These are phyloP conservation scores for Cremastinae sp. DNA, from an alignment of 2,888 invertebrate genomes.

Conservation along the genomic window DNA sequence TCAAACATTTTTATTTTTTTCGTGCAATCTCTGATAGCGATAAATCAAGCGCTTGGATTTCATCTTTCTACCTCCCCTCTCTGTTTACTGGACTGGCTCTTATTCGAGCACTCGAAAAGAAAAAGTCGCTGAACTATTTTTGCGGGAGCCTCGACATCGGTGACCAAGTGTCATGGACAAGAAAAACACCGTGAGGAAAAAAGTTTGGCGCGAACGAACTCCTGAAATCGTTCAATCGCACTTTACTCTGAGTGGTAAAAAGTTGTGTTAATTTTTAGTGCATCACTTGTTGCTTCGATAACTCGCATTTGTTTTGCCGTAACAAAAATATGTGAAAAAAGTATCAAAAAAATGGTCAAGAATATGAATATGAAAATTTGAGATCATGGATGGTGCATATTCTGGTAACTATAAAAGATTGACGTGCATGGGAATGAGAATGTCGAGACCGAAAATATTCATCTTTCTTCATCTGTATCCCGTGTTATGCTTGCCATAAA, in stretches of 20 bases:
- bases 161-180: conserved; percentile 22
- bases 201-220: conserved; percentile 3
- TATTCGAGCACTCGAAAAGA: conserved; percentile 3
- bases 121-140: conserved; percentile 35
- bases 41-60: conserved; percentile 16
- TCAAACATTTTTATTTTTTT: conserved; percentile 13
- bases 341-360: not conserved
- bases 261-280: conserved; percentile 1
- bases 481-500: no score
- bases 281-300: conserved; percentile 18
- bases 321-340: not conserved
- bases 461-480: no score
- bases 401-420: no score
- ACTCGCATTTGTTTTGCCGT: not conserved
- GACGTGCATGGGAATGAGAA: no score
- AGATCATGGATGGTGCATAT: no score
- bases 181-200: not conserved
- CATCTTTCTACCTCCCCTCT: conserved; percentile 12
- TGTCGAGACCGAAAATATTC: no score
- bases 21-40: no score
- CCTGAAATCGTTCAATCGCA: conserved; percentile 15
- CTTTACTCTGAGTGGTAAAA: not conserved
- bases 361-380: no score
- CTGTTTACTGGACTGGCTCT: conserved; percentile 13
- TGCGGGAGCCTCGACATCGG: conserved; percentile 15